Percentiles rank a stretch among this genome's conserved stretches.
Evolutionary conservation across 35 echinoderm and acorn worm genomes (phyloP).

Genomic region (Hemicentrotus pulcherrimus): DNA sequence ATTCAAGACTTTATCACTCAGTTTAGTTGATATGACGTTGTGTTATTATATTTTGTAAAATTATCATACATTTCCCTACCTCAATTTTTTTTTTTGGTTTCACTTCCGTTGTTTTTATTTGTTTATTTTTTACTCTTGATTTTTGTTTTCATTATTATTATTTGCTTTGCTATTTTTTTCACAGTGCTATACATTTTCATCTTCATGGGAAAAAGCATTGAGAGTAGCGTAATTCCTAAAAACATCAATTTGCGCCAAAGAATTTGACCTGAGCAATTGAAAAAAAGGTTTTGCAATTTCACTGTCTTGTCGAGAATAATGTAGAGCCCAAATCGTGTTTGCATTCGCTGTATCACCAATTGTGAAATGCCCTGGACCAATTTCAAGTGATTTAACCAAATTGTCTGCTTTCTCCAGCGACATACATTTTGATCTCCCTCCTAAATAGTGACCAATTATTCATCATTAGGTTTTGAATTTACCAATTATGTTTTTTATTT

Average conservation of each 20-base stretch:
- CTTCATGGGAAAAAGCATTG: not conserved
- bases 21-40: not conserved
- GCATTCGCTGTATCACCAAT: not conserved
- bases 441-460: not conserved
- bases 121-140: not conserved
- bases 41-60: not conserved
- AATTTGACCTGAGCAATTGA: not conserved
- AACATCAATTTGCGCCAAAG: not conserved
- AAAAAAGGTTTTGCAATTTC: not conserved
- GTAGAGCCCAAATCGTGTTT: not conserved
- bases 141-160: not conserved
- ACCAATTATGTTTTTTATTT: not conserved
- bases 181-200: not conserved
- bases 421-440: not conserved
- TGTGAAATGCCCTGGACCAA: not conserved
- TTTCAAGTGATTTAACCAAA: not conserved
- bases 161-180: not conserved
- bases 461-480: not conserved
- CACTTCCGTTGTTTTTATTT: not conserved
- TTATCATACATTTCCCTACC: conserved; percentile 10
- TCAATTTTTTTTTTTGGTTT: not conserved
- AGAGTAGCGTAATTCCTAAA: not conserved
- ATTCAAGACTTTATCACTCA: not conserved
- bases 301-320: not conserved
- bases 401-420: not conserved